Conservation (phyloP, 2,888 invertebrate genomes). For the Trachelus tabidus region DNA sequence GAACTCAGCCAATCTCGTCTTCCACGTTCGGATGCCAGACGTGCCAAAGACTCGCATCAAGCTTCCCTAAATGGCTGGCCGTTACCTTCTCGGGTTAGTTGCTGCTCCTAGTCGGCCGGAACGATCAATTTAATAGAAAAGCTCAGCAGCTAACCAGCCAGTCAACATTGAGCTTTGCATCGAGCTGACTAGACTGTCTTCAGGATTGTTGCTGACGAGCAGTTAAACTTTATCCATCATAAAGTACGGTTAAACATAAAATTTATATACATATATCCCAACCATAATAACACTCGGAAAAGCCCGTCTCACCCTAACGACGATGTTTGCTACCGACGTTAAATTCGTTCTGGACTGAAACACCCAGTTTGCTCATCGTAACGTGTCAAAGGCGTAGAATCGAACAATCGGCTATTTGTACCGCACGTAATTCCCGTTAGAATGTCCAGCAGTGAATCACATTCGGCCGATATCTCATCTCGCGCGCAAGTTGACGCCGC, state of each 20-base stretch:
- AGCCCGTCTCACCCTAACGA: not conserved
- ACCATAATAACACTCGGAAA: not conserved
- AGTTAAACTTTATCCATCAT: not conserved
- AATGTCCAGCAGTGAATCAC: not conserved
- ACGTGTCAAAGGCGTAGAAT: not conserved
- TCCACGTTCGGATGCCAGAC: conserved; percentile 38
- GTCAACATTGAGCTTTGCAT: not conserved
- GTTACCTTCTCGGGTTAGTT: conserved; percentile 30
- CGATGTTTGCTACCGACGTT: not conserved
- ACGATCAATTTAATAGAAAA: conserved; percentile 33
- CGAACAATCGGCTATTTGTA: not conserved
- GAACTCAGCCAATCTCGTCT: conserved; percentile 38
- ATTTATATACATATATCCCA: not conserved
- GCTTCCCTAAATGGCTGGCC: conserved; percentile 50
- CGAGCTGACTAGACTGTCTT: not conserved
- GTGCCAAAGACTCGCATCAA: conserved; percentile 41
- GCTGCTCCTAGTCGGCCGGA: conserved; percentile 18
- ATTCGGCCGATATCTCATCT: not conserved
- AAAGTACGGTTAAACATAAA: not conserved
- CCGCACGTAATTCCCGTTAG: not conserved
- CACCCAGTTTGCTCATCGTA: not conserved
- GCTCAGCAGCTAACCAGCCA: conserved; percentile 8
- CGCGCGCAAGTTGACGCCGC: not conserved
- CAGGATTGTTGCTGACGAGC: not conserved
- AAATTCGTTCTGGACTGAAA: not conserved